phyloP scores from a whole-genome alignment of 2,113 vertebrate genomes.

The Plotosus lineatus region DNA sequence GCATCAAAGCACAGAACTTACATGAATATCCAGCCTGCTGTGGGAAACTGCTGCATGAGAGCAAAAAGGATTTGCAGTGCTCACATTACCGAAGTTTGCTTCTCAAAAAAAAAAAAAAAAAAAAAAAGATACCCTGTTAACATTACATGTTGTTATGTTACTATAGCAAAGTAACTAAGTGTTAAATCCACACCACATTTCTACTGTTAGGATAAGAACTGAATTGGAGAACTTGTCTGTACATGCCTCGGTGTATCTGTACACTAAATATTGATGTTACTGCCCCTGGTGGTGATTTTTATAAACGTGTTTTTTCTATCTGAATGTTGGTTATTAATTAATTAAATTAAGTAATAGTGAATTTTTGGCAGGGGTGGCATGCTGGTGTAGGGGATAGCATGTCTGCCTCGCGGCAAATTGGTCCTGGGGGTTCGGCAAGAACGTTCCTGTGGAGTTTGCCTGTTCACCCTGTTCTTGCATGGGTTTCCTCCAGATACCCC shows the following conservation, averaged over 20 bases:
- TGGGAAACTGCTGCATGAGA: not conserved
- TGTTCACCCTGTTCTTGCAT: no score
- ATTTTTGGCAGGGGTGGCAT: not conserved
- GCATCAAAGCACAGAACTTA: not conserved
- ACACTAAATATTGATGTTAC: not conserved
- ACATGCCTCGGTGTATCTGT: conserved; percentile 9
- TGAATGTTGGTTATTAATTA: no score
- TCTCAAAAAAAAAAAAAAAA: not conserved
- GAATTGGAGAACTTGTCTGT: not conserved
- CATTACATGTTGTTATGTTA: conserved; percentile 24
- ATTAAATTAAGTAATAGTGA: no score
- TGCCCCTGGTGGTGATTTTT: not conserved
- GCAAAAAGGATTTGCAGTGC: not conserved
- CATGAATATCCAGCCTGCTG: not conserved
- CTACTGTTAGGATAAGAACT: not conserved
- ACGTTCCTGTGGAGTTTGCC: no score
- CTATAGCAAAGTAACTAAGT: conserved; percentile 36
- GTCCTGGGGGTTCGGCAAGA: no score
- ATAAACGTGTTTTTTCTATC: no score
- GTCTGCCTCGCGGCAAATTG: no score
- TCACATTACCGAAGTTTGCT: not conserved
- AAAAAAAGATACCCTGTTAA: not conserved
- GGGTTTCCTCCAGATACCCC: no score
- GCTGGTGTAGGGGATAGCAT: no score
- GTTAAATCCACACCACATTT: conserved; percentile 17